Conservation (phyloP, 2,113 vertebrate species). For the Rallus limicola region DNA sequence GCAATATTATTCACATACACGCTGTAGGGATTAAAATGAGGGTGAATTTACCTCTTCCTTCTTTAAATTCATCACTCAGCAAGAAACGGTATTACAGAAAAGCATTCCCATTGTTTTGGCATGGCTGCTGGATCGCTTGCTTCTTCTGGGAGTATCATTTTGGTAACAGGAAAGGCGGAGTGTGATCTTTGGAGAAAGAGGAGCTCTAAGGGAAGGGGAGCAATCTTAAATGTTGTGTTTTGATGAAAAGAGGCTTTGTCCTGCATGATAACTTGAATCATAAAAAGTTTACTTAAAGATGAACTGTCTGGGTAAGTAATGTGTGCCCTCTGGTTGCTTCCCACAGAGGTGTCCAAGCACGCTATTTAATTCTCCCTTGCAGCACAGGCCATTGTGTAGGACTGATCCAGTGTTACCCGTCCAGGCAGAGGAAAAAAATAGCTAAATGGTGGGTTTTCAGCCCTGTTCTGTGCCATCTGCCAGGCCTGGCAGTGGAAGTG, state of each 20-base stretch:
- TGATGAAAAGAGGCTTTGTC: neutral
- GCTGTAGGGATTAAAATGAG: neutral
- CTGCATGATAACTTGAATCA: neutral
- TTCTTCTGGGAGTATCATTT: neutral
- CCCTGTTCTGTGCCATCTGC: neutral
- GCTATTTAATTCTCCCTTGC: neutral
- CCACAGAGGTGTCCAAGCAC: fast-evolving
- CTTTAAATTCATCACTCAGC: neutral
- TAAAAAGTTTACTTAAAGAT: neutral
- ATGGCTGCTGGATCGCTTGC: neutral
- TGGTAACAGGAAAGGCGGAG: neutral
- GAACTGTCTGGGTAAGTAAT: neutral
- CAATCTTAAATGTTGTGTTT: neutral
- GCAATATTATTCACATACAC: fast-evolving
- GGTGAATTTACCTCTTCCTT: neutral
- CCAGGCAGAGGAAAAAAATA: fast-evolving
- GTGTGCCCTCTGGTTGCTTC: neutral
- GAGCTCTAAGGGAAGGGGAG: neutral
- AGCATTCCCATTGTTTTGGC: neutral
- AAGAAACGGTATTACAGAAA: neutral
- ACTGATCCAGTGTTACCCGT: neutral
- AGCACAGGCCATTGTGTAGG: fast-evolving
- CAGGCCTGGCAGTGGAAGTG: fast-evolving
- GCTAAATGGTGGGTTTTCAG: neutral
- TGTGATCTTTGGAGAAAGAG: neutral